phyloP scores from a whole-genome alignment of 2,113 vertebrate species.

The Carassius auratus region DNA sequence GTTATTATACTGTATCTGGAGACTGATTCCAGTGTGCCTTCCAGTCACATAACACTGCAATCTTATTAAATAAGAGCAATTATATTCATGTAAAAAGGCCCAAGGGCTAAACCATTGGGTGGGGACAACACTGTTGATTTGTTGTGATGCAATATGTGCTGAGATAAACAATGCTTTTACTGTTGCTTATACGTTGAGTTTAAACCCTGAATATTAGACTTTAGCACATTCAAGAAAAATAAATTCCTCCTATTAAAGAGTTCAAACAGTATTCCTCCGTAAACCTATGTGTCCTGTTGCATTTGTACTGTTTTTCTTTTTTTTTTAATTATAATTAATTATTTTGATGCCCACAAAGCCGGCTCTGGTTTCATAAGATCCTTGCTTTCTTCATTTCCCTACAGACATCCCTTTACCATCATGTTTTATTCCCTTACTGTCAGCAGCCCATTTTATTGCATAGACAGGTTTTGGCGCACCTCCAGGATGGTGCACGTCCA shows the following conservation, averaged over 20 bases:
- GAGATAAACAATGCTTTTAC: not conserved
- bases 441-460: constrained; percentile 10
- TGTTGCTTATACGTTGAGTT: not conserved
- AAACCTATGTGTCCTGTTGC: not conserved
- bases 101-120: not conserved
- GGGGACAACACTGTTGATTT: not conserved
- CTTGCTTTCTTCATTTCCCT: not conserved
- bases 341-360: not conserved
- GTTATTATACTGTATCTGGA: constrained; percentile 35
- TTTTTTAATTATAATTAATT: no score
- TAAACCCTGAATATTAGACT: not conserved
- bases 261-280: not conserved
- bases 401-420: not conserved
- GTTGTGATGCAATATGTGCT: constrained; percentile 8
- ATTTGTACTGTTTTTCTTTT: not conserved
- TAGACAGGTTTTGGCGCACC: constrained; percentile 11
- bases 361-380: no score
- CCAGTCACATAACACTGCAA: constrained; percentile 1
- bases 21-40: not conserved
- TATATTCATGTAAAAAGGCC: constrained; percentile 28
- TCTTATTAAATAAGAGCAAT: constrained; percentile 40
- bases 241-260: not conserved
- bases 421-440: not conserved
- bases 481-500: constrained; percentile 2
- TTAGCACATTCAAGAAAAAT: not conserved